These are phyloP conservation scores for Poliocrania exsul DNA, from an alignment of 2,797 vertebrate species.

Conservation along the genomic window DNA sequence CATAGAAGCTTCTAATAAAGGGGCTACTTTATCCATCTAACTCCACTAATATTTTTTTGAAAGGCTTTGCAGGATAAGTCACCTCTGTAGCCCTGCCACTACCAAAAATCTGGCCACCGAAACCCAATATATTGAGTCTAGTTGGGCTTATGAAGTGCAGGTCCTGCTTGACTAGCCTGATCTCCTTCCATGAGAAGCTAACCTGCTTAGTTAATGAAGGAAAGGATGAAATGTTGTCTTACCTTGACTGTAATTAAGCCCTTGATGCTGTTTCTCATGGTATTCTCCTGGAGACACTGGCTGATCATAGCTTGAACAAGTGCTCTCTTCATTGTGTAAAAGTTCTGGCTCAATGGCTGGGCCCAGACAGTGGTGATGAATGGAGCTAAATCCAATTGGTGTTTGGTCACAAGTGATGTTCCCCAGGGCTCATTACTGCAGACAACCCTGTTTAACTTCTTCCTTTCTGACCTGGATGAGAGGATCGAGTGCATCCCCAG, in stretches of 20 bases:
- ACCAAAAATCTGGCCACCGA: too few species aligned
- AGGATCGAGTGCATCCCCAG: accelerated
- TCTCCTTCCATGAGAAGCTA: neutral
- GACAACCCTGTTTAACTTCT: neutral
- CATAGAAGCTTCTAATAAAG: too few species aligned
- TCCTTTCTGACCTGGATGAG: neutral
- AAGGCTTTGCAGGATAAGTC: too few species aligned
- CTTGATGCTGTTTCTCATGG: neutral
- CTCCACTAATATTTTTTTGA: too few species aligned
- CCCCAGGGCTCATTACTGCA: too few species aligned
- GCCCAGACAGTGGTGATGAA: neutral
- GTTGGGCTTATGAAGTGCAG: neutral
- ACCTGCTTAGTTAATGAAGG: neutral
- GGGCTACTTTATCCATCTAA: too few species aligned
- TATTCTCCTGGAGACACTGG: neutral
- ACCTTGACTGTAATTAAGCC: neutral
- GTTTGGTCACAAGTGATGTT: neutral
- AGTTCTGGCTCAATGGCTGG: neutral
- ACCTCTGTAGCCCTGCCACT: too few species aligned
- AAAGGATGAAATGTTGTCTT: neutral
- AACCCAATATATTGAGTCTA: too few species aligned
- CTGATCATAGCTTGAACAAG: neutral
- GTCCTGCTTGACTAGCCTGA: neutral
- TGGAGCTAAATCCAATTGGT: neutral
- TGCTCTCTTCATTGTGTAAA: neutral